A percentile compares a stretch with the other conserved stretches of the same genome.
Conservation (phyloP, 2,888 invertebrate species). For the Drosophila nigricruria region DNA sequence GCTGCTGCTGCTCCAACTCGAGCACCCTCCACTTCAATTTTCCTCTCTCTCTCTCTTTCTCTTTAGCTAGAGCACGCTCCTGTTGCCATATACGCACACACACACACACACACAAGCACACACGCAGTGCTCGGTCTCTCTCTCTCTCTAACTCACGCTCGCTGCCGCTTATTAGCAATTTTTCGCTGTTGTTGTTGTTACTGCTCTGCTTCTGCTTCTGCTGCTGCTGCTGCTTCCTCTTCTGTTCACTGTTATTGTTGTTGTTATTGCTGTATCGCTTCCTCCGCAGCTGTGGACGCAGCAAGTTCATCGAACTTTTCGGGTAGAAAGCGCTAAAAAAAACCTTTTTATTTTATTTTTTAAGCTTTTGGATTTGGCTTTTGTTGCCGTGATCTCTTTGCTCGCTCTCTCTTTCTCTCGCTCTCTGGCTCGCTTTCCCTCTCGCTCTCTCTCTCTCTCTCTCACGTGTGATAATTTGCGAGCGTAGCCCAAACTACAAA, state of each 20-base stretch:
- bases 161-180: slow-evolving; percentile 67
- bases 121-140: slow-evolving; percentile 6
- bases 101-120: slow-evolving; percentile 20
- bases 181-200: slow-evolving; percentile 49
- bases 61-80: slow-evolving; percentile 25
- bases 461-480: slow-evolving; percentile 36
- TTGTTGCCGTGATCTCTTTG: slow-evolving; percentile 44
- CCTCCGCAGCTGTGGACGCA: slow-evolving; percentile 65
- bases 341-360: slow-evolving; percentile 35
- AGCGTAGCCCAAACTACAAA: slow-evolving; percentile 22
- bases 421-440: neutral
- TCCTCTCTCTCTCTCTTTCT: slow-evolving; percentile 15
- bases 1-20: slow-evolving; percentile 25
- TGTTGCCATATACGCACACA: slow-evolving; percentile 32
- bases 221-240: slow-evolving; percentile 26
- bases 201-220: slow-evolving; percentile 31
- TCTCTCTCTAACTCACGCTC: slow-evolving; percentile 7
- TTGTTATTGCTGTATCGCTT: slow-evolving; percentile 55
- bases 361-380: slow-evolving; percentile 43
- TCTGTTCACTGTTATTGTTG: slow-evolving; percentile 31
- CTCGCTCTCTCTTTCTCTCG: too few relatives aligned
- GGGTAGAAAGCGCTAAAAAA: slow-evolving; percentile 67
- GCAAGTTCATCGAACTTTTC: slow-evolving; percentile 74
- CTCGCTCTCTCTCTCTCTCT: neutral
- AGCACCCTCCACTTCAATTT: slow-evolving; percentile 5